Conservation (phyloP, 2,113 vertebrate genomes). For the Paratilapia polleni region DNA sequence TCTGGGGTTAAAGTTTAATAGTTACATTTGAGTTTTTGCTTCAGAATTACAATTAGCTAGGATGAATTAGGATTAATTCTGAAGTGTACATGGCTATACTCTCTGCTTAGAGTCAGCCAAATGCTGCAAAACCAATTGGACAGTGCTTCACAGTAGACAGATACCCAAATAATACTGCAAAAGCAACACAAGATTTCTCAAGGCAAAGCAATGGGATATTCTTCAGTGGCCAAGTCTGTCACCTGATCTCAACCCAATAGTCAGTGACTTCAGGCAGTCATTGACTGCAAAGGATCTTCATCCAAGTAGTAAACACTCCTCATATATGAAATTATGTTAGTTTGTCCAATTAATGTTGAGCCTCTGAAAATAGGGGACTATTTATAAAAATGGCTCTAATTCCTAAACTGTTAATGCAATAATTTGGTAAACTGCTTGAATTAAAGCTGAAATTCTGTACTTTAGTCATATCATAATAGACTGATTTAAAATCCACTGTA, state of each 20-base stretch:
- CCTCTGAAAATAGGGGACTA: background rate
- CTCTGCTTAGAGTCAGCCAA: background rate
- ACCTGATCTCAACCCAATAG: too few relatives aligned
- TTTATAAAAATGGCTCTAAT: background rate
- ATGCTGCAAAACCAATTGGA: too few relatives aligned
- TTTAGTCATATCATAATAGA: too few relatives aligned
- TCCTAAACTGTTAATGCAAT: too few relatives aligned
- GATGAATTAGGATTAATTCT: background rate
- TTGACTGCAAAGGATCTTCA: background rate
- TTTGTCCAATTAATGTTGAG: background rate
- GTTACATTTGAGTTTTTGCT: too few relatives aligned
- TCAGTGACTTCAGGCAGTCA: background rate
- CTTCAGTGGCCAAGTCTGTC: too few relatives aligned
- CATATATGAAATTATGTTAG: background rate
- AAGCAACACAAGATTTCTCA: too few relatives aligned
- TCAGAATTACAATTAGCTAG: background rate
- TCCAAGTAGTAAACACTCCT: background rate
- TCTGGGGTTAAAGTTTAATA: too few relatives aligned
- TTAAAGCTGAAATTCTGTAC: background rate
- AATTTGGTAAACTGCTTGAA: background rate
- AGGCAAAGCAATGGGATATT: too few relatives aligned
- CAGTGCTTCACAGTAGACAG: too few relatives aligned
- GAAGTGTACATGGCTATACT: background rate
- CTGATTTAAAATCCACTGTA: background rate
- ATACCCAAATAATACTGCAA: too few relatives aligned